phyloP scores from a whole-genome alignment of 2,113 vertebrate genomes.

The Fulmarus glacialis region DNA sequence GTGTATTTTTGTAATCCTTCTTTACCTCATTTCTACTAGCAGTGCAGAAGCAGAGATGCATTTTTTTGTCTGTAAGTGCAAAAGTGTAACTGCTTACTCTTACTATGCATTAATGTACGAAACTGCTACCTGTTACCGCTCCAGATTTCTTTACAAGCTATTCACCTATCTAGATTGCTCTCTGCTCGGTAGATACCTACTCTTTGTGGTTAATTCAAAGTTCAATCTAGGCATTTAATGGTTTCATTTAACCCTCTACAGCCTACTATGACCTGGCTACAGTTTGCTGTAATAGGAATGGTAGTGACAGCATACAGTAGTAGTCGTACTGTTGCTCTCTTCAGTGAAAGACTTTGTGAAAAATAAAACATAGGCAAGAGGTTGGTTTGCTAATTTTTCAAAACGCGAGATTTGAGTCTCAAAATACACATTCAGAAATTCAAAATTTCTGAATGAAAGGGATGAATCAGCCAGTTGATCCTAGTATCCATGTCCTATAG shows the following conservation, averaged over 20 bases:
- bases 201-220: not conserved
- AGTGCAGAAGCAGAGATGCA: not conserved
- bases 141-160: not conserved
- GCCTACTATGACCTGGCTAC: not conserved
- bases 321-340: not conserved
- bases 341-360: not conserved
- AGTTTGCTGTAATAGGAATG: not conserved
- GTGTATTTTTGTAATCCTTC: not conserved
- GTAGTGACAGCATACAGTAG: not conserved
- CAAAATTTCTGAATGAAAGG: not conserved
- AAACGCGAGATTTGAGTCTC: not conserved
- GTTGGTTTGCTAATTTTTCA: not conserved
- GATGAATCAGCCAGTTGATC: not conserved
- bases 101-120: not conserved
- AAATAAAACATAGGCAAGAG: not conserved
- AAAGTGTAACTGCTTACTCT: not conserved
- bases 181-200: not conserved
- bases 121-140: fast-evolving
- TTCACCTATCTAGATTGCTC: not conserved
- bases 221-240: not conserved
- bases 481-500: not conserved
- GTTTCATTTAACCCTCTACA: not conserved
- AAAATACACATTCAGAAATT: not conserved
- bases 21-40: not conserved
- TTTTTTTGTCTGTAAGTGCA: not conserved